A percentile compares a stretch with the other conserved stretches of the same genome.
These are phyloP conservation scores for Enteromius argenteus DNA, from an alignment of 2,797 vertebrate genomes.

Conservation along the genomic window DNA sequence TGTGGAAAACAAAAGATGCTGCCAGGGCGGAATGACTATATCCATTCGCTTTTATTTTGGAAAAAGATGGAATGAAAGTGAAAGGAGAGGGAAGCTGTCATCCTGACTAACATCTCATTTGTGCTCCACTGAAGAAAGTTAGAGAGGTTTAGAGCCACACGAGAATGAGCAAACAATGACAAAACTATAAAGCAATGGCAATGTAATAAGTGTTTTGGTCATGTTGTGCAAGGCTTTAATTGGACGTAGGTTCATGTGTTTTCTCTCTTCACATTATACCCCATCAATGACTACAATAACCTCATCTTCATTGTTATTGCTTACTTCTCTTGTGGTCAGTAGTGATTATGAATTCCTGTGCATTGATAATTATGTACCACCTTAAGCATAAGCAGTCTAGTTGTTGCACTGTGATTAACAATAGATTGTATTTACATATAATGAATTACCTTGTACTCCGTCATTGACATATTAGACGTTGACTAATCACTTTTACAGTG, in stretches of 20 bases:
- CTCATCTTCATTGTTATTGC: neutral
- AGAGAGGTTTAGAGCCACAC: neutral
- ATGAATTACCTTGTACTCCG: slow-evolving; percentile 13
- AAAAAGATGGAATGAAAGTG: neutral
- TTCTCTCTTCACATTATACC: neutral
- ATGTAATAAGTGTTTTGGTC: neutral
- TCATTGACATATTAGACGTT: slow-evolving; percentile 8
- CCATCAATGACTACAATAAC: neutral
- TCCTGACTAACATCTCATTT: slow-evolving; percentile 1
- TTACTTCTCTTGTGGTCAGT: neutral
- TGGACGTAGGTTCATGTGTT: neutral
- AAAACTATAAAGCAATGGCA: neutral
- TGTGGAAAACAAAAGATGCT: neutral
- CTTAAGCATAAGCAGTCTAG: neutral
- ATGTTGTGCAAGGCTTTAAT: neutral
- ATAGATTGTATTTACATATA: slow-evolving; percentile 21
- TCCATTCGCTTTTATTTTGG: neutral
- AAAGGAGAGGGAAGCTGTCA: neutral
- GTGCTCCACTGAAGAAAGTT: neutral
- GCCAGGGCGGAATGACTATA: neutral
- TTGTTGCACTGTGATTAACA: neutral
- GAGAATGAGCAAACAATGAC: neutral
- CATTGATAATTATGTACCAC: neutral
- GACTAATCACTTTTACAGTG: slow-evolving; percentile 18
- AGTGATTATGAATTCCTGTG: slow-evolving; percentile 9